Evolutionary conservation across 2,113 vertebrate genomes (phyloP), one percentile per base, ranked within the genome.

Genomic region (Phalacrocorax carbo): DNA sequence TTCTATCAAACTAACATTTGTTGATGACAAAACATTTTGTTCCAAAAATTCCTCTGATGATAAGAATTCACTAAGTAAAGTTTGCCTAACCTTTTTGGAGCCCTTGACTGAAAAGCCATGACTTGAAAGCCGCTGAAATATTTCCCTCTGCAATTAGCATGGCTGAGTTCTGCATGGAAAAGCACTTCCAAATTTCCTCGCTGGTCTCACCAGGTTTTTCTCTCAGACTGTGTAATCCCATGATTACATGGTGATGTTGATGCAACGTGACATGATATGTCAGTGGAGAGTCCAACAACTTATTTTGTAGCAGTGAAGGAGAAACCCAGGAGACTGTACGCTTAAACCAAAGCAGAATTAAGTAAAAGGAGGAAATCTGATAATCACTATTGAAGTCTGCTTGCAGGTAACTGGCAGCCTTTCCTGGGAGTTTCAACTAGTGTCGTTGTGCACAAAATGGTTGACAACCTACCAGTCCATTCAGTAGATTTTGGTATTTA

Each of bases 171-270:
- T 79, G 27, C 30, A 52, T 0, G 1, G 49, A 62, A 88, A 79
- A 89, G 11, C 52, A 57, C 34, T 87, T 94, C 44, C 52, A 79
- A 72, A 72, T 82, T 91, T 85, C 61, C 72, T 93, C 4, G 2
- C 34, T 68, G 73, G 34, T 76, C 61, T 91, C 83, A 73, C 18
- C 62, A 89, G 44, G 22, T 76, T 95, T 92, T 91, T 66, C 27
- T 79, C 30, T 85, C 69, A 89, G 81, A 77, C 69, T 82, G 13
- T 54, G 61, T 84, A 94, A 92, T 94, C 73, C 36, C 36, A 42
- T 85, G 81, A 87, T 94, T 95, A 87, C 58, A 46, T 38, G 62
- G 79, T 94, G 86, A 94, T 84, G 49, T 38, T 92, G 93, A 96
- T 91, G 58, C 9, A 61, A 79, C 0, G 2, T 78, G 79, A 76